Conservation (phyloP, 2,797 vertebrate species). For the Tragelaphus oryx region DNA sequence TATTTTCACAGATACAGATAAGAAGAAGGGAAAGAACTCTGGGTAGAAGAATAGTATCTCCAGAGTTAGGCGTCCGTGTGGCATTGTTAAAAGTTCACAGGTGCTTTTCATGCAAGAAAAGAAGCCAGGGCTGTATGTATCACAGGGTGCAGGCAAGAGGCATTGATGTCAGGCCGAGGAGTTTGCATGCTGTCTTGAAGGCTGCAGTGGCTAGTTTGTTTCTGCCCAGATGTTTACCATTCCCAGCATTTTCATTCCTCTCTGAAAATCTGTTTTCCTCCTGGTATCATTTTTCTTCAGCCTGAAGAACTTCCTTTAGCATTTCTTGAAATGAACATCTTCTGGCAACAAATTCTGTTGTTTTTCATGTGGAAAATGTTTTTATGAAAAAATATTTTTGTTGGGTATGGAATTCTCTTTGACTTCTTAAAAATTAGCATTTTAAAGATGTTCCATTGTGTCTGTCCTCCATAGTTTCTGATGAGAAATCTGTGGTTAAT, state of each 20-base stretch:
- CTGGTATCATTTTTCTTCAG: neutral
- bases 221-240: neutral
- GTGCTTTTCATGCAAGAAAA: neutral
- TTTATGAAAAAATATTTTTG: neutral
- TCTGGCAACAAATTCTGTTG: neutral
- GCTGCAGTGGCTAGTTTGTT: neutral
- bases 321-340: neutral
- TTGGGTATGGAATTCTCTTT: neutral
- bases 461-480: neutral
- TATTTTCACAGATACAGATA: neutral
- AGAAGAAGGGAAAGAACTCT: neutral
- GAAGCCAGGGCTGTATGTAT: fast-evolving
- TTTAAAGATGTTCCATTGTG: neutral
- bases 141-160: neutral
- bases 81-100: neutral
- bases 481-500: neutral
- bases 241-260: neutral
- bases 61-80: neutral
- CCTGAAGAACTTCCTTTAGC: neutral
- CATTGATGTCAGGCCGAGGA: neutral
- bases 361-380: neutral
- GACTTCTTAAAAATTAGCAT: neutral
- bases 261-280: neutral
- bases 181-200: neutral
- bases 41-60: neutral